These are phyloP conservation scores for Microplitis mediator DNA, from an alignment of 1,140 invertebrate genomes.

Conservation along the genomic window DNA sequence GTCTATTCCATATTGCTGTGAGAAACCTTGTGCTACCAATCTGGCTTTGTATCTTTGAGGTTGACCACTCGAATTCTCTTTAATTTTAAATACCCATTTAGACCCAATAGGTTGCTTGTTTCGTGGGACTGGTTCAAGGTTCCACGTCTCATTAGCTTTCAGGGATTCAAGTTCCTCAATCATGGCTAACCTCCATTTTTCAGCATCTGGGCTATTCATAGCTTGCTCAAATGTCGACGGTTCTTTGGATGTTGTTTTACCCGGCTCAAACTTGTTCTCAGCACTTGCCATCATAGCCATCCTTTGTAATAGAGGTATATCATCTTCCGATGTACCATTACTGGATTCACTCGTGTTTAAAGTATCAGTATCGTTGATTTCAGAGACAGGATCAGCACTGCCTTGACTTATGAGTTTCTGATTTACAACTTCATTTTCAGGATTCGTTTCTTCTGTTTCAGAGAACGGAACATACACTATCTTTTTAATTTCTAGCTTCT, in stretches of 20 bases:
- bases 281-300: background rate
- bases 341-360: background rate
- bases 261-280: too few relatives aligned
- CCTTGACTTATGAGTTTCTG: too few relatives aligned
- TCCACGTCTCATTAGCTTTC: constrained; percentile 22
- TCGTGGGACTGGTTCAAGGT: background rate
- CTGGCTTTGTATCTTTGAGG: background rate
- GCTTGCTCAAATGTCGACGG: constrained; percentile 6
- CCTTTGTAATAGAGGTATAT: too few relatives aligned
- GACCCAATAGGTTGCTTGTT: background rate
- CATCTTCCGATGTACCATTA: background rate
- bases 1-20: too few relatives aligned
- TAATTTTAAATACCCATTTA: background rate
- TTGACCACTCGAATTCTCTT: background rate
- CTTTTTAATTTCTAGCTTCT: too few relatives aligned
- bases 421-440: background rate
- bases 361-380: too few relatives aligned
- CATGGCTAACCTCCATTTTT: background rate
- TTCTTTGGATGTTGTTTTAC: background rate
- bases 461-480: too few relatives aligned
- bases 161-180: constrained; percentile 18
- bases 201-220: background rate
- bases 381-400: background rate
- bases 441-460: too few relatives aligned
- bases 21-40: too few relatives aligned